These are phyloP conservation scores for Prunella strophiata DNA, from an alignment of 2,797 vertebrate genomes.

Conservation along the genomic window DNA sequence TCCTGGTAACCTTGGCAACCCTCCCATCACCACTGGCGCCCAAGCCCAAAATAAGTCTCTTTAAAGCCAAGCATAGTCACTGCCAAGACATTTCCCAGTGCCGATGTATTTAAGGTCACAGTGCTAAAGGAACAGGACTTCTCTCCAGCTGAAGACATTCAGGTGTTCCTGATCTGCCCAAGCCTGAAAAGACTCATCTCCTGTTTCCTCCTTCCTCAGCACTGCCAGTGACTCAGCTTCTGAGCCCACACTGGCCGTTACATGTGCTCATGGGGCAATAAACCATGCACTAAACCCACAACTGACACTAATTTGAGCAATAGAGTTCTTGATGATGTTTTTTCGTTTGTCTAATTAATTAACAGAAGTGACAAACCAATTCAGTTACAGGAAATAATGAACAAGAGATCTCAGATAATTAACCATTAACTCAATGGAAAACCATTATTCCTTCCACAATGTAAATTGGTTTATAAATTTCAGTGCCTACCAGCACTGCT, in stretches of 20 bases:
- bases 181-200: not conserved
- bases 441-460: not conserved
- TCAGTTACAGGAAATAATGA: constrained; percentile 25
- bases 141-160: not conserved
- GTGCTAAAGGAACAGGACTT: not conserved
- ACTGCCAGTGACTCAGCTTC: not conserved
- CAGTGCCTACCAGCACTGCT: not conserved
- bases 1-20: not conserved
- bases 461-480: constrained; percentile 55
- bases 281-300: not conserved
- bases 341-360: constrained; percentile 37
- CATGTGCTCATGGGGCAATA: not conserved
- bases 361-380: constrained; percentile 43
- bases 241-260: not conserved
- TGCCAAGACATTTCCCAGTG: not conserved
- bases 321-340: not conserved
- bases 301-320: not conserved
- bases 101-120: not conserved
- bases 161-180: not conserved
- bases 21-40: not conserved
- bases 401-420: constrained; percentile 31
- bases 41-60: not conserved
- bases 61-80: not conserved
- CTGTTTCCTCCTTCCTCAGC: not conserved
- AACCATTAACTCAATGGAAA: constrained; percentile 25